These are phyloP conservation scores for Tetragnatha versicolor DNA, from an alignment of 1,140 invertebrate species.

Conservation along the genomic window DNA sequence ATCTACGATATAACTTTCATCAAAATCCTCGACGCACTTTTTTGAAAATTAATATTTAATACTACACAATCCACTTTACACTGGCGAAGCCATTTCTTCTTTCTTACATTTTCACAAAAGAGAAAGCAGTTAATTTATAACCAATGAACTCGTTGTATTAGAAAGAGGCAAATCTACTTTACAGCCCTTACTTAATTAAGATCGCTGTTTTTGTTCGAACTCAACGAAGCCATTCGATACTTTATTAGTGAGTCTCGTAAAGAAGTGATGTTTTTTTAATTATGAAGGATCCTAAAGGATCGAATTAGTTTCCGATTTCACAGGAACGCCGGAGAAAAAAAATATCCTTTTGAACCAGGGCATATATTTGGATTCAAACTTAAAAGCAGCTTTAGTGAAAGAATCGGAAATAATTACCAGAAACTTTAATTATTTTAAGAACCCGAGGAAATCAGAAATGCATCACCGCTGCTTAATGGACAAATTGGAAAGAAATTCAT, in stretches of 20 bases:
- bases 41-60: too few species aligned
- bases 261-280: neutral
- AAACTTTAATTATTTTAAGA: neutral
- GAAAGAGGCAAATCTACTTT: neutral
- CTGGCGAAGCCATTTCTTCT: too few species aligned
- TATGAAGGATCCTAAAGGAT: neutral
- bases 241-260: neutral
- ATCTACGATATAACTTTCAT: too few species aligned
- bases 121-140: neutral
- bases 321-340: neutral
- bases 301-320: neutral
- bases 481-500: too few species aligned
- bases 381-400: neutral
- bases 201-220: neutral
- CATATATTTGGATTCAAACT: too few species aligned
- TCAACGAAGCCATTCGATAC: neutral
- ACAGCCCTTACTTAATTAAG: neutral
- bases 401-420: too few species aligned
- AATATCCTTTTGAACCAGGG: neutral
- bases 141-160: neutral
- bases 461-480: too few species aligned
- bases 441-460: too few species aligned
- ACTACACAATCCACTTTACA: too few species aligned
- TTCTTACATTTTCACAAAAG: too few species aligned
- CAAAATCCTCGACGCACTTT: too few species aligned